These are phyloP conservation scores for Dyspetes luteomarginatus DNA, from an alignment of 2,888 invertebrate species.

Conservation along the genomic window DNA sequence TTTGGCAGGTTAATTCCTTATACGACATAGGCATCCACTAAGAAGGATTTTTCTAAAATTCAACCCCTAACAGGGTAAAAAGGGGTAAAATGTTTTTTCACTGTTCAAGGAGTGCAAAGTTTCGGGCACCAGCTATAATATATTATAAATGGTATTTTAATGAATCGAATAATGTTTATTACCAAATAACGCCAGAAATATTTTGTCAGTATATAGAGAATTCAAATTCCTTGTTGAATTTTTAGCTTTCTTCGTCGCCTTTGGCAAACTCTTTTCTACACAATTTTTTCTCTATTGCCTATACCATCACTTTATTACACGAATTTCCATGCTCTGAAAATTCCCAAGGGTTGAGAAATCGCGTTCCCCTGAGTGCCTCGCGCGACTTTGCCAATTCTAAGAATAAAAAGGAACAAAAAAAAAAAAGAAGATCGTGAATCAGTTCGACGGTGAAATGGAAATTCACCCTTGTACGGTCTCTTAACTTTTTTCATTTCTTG, in stretches of 20 bases:
- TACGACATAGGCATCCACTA: too few species aligned
- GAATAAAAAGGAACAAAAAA: background rate
- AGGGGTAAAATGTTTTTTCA: too few species aligned
- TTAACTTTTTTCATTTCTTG: background rate
- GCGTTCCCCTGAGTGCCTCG: conserved; percentile 1
- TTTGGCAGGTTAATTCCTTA: too few species aligned
- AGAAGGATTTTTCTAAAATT: too few species aligned
- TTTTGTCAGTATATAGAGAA: too few species aligned
- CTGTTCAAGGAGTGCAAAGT: too few species aligned
- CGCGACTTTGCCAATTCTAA: background rate
- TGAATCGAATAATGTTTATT: too few species aligned
- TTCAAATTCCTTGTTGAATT: too few species aligned
- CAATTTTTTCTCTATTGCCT: background rate
- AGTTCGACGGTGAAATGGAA: conserved; percentile 11
- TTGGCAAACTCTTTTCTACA: background rate
- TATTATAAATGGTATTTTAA: too few species aligned
- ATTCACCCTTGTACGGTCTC: background rate
- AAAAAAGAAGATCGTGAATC: background rate
- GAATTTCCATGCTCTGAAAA: background rate
- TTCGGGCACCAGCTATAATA: too few species aligned
- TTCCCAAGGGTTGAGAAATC: background rate
- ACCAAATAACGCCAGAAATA: too few species aligned
- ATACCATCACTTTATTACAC: background rate
- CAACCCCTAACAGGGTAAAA: too few species aligned
- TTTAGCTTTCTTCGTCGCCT: background rate